A percentile compares a stretch with the other conserved stretches of the same genome.
Evolutionary conservation across 1,140 invertebrate species (phyloP).

Genomic region (Drosophila takahashii): DNA sequence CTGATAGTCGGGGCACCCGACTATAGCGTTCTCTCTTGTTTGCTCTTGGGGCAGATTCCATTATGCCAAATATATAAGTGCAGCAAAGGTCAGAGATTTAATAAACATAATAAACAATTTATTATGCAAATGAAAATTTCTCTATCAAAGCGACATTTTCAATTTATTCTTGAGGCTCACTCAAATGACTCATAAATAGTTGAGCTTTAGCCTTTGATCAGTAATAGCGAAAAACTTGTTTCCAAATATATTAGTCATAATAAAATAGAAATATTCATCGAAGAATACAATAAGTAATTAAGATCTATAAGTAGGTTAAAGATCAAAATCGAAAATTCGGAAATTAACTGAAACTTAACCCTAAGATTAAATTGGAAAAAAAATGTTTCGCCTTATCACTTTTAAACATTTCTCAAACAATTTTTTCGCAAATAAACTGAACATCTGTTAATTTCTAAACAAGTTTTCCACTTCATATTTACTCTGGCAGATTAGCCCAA

Average conservation of each 20-base stretch:
- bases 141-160: not conserved
- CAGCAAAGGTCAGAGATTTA: not conserved
- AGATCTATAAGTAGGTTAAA: not conserved
- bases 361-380: no score
- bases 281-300: not conserved
- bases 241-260: conserved; percentile 10
- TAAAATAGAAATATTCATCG: not conserved
- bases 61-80: not conserved
- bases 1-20: no score
- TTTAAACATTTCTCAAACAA: no score
- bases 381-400: no score
- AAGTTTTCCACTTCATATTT: not conserved
- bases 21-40: no score
- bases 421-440: not conserved
- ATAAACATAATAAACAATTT: not conserved
- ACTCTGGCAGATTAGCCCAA: not conserved
- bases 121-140: not conserved
- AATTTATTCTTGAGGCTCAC: not conserved
- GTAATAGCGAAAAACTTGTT: conserved; percentile 8
- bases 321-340: no score
- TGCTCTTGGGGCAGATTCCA: not conserved
- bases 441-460: not conserved
- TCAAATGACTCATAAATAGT: conserved; percentile 10
- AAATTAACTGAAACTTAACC: no score
- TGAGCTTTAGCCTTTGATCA: conserved; percentile 6